A percentile compares a stretch with the other conserved stretches of the same genome.
These are phyloP conservation scores for Mirza zaza DNA, from an alignment of 2,113 vertebrate genomes.

Conservation along the genomic window DNA sequence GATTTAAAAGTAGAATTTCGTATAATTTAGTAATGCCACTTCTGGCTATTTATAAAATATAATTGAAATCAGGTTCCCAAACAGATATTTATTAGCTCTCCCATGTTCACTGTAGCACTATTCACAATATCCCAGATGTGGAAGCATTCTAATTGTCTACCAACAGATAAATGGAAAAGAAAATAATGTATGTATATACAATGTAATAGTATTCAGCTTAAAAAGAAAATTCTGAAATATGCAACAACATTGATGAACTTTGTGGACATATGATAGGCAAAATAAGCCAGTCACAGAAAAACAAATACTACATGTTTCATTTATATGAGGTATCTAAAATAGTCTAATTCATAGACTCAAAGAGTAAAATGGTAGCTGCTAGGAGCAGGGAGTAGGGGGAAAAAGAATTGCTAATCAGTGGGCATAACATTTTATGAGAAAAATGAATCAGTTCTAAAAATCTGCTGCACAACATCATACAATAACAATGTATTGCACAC, in stretches of 20 bases:
- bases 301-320: neutral
- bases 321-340: neutral
- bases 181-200: neutral
- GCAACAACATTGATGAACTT: neutral
- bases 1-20: neutral
- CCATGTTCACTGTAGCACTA: neutral
- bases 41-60: neutral
- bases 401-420: neutral
- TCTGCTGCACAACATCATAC: neutral
- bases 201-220: neutral
- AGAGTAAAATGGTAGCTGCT: neutral
- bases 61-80: neutral
- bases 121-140: neutral
- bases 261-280: neutral
- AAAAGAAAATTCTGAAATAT: neutral
- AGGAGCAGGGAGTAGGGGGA: rapidly evolving
- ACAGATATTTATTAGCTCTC: neutral
- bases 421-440: neutral
- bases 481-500: no score
- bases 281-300: neutral
- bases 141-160: neutral
- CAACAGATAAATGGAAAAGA: neutral
- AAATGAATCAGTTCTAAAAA: neutral
- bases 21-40: neutral
- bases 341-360: neutral